Conservation (phyloP, 2,888 invertebrate species). For the Rhaphigaster nebulosa region DNA sequence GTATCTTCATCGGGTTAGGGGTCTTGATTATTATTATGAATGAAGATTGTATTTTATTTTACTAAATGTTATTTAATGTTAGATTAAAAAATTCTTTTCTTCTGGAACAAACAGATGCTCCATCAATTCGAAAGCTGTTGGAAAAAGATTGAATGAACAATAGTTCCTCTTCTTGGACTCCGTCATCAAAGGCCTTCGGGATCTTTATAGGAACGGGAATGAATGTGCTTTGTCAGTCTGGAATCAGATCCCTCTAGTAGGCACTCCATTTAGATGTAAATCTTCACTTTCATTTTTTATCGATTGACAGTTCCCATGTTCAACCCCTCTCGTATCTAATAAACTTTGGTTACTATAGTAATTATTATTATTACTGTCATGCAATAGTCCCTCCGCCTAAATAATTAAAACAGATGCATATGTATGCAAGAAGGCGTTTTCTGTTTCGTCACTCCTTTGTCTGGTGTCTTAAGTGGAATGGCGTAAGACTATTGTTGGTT, state of each 20-base stretch:
- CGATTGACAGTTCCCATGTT: neutral
- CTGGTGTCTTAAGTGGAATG: neutral
- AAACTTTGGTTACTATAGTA: neutral
- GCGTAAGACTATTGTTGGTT: neutral
- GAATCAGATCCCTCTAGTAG: neutral
- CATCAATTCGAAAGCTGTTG: neutral
- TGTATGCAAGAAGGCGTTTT: neutral
- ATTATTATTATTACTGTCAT: neutral
- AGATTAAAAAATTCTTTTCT: too few species aligned
- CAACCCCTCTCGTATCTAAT: neutral
- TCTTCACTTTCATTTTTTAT: conserved; percentile 30
- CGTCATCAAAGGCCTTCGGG: neutral
- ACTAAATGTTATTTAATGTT: too few species aligned
- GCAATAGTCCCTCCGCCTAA: neutral
- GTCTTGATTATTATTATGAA: too few species aligned
- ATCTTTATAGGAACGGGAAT: neutral
- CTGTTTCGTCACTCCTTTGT: conserved; percentile 26
- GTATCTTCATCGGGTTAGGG: too few species aligned
- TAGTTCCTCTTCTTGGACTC: neutral
- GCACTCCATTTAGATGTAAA: conserved; percentile 7
- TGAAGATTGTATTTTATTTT: too few species aligned
- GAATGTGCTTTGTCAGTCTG: neutral
- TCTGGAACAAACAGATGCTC: too few species aligned
- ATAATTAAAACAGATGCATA: neutral
- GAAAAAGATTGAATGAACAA: neutral